Percentiles rank a stretch among this genome's conserved stretches.
These are phyloP conservation scores for Ciconia nigra DNA, from an alignment of 2,797 vertebrate genomes.

Conservation along the genomic window DNA sequence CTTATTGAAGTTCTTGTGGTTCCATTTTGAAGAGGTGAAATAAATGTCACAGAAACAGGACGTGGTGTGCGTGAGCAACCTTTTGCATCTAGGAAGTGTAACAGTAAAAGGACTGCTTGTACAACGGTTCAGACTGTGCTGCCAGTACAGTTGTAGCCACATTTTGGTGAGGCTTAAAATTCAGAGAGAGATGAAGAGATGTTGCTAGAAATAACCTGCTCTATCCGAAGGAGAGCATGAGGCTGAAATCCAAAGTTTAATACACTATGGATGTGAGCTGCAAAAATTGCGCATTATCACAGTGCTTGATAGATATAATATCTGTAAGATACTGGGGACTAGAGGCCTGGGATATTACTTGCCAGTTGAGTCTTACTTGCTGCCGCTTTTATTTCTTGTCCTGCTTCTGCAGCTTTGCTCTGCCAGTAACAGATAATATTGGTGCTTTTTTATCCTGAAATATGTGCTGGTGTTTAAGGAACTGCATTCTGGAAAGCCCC, in stretches of 20 bases:
- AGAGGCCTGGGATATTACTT: not conserved
- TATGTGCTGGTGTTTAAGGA: not conserved
- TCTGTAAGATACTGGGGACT: not conserved
- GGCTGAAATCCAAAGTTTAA: not conserved
- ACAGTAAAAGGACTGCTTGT: not conserved
- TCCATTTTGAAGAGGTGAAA: constrained; percentile 26
- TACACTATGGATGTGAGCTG: not conserved
- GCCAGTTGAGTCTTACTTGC: not conserved
- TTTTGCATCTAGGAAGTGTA: not conserved
- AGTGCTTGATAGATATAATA: not conserved
- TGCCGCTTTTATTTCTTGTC: not conserved
- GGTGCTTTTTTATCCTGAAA: not conserved
- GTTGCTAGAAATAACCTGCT: not conserved
- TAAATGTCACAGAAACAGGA: not conserved
- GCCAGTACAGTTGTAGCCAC: rapidly evolving
- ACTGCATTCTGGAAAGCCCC: not conserved
- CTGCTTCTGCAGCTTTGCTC: not conserved
- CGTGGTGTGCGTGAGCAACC: not conserved
- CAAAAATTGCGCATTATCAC: not conserved
- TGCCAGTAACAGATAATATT: not conserved
- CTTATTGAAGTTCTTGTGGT: not conserved
- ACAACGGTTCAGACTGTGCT: not conserved
- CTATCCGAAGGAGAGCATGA: not conserved
- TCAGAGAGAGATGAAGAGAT: not conserved
- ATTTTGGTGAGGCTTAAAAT: not conserved